These are phyloP conservation scores for Dysmachus trigonus DNA, from an alignment of 2,888 invertebrate species.

Conservation along the genomic window DNA sequence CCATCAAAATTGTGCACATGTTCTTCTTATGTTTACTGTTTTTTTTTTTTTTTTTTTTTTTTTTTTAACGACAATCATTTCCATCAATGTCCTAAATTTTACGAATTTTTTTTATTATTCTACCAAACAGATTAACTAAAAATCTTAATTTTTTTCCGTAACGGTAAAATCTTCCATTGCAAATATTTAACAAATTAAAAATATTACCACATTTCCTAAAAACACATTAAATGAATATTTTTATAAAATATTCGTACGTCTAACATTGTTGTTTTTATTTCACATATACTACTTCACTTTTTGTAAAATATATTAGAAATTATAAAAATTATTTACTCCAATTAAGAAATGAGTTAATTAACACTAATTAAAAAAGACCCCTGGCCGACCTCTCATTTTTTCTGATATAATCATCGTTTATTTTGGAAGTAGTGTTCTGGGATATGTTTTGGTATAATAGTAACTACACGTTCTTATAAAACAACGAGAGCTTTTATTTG, in stretches of 20 bases:
- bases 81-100: background rate
- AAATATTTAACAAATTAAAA: background rate
- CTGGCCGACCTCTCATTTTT: background rate
- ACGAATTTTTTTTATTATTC: background rate
- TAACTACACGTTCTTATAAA: too few relatives aligned
- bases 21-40: background rate
- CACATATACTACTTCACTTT: background rate
- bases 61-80: background rate
- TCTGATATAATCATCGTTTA: background rate
- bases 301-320: too few relatives aligned
- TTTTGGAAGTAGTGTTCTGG: background rate
- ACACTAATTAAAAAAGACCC: background rate
- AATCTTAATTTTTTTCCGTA: background rate
- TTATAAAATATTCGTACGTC: background rate
- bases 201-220: background rate
- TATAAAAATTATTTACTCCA: background rate
- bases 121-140: background rate
- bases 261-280: background rate
- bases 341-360: background rate
- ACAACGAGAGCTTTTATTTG: too few relatives aligned
- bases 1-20: background rate
- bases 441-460: background rate
- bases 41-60: background rate
- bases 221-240: background rate
- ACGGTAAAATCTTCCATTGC: background rate